phyloP scores from a whole-genome alignment of 2,888 invertebrate genomes.

The Tiliacea aurago region DNA sequence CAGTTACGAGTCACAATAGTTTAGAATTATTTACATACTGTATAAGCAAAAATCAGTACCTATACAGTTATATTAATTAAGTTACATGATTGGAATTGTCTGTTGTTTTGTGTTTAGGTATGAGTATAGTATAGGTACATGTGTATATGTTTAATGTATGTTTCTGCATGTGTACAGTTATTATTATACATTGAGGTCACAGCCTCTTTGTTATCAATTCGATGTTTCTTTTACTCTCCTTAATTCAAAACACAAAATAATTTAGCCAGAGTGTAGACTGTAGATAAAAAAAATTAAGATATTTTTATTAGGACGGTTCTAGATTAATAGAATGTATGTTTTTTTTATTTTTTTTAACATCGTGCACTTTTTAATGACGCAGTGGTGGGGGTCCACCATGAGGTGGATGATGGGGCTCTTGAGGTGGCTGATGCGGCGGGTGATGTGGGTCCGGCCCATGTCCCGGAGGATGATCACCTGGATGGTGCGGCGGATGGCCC shows the following conservation, averaged over 20 bases:
- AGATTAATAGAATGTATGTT: not conserved
- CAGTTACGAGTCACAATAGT: no score
- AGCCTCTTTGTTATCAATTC: no score
- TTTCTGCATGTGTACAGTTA: no score
- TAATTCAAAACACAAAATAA: not conserved
- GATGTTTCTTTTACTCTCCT: no score
- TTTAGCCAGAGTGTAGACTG: not conserved
- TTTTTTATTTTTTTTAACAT: not conserved
- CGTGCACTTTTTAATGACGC: not conserved
- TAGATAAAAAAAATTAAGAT: not conserved
- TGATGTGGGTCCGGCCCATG: constrained; percentile 43
- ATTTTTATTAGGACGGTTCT: not conserved
- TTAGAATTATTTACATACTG: no score
- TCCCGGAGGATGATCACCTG: constrained; percentile 50
- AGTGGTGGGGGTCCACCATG: constrained; percentile 20
- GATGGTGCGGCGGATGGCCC: constrained; percentile 55
- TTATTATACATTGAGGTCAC: no score
- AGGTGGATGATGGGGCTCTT: constrained; percentile 25
- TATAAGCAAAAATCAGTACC: no score
- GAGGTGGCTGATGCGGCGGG: constrained; percentile 52
- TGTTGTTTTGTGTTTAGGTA: no score
- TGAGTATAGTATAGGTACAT: no score
- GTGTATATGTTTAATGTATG: no score
- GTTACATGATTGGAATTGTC: no score
- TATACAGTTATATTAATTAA: no score